Base-by-base conservation (phyloP, 2,797 vertebrate genomes). In the Channallabes apus region DNA sequence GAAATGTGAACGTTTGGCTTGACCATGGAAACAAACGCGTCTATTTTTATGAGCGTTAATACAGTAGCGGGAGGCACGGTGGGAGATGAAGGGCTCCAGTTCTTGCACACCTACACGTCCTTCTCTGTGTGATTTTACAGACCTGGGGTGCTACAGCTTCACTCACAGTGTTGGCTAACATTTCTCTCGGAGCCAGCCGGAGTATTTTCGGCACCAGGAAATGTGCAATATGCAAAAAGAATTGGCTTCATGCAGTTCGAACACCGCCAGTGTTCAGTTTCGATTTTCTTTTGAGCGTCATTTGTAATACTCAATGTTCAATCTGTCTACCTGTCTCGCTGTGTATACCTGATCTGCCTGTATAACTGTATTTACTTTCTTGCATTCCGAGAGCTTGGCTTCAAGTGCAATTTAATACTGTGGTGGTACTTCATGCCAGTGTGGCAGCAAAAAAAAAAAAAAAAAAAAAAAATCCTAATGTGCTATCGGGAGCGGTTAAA, bases 401-500 rank as follows among this genome's bases (percentile, higher is more conserved):
- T 87, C 86, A 89, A 89, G 91, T 92, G 90, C 90, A 91, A 87
- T 95, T 94, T 94, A 93, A 94, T 94, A 92, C 91, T 91, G 90
- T 92, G 87, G 89, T 89, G 86, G 85, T 85, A 84, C 84, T 86
- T 78, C 76, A 61, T 85, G 84, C 61, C 81, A 90, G 89, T 88
- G 81, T 54, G 83, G 87, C 80, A 86, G 87, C 86, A 12, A 2
- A 51, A 51, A 54, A 54, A 54, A 89, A 93, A 94, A 89, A 51
- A 94, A 93, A 93, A 46, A 9, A 89, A 93, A 94, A 87, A 75
- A 94, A 93, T 93, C 92, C 92, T 94, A 95, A 95, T 94, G 91
- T 88, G 91, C 90, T 71, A 89, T 92, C 88, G 88, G 86, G 82
- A 85, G 89, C 91, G 87, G 93, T 93, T 93, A 94, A 95, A 94